Base-by-base conservation (phyloP, 1,140 invertebrate genomes). In the Drosophila kepulauana region DNA sequence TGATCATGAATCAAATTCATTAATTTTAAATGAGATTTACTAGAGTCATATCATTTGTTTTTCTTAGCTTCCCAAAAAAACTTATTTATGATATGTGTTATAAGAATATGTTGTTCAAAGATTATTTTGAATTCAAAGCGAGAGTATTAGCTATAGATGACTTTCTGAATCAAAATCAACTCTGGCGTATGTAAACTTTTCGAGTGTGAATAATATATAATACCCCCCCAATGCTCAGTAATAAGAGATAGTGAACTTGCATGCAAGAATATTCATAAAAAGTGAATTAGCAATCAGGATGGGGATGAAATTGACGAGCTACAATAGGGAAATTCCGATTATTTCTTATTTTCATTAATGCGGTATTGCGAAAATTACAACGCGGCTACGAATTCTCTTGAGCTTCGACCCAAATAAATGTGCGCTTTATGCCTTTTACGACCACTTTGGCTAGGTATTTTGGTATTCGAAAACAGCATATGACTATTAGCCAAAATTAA, bases 341-440 rank as follows among this genome's bases (percentile, higher is more conserved):
- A 54, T 75, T 75, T 78, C 59, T 68, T 33, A 33, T 69, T 75
- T 78, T 46, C 71, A 78, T 78, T 49, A 69, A 75, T 61, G 65
- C 64, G 41, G 13, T 13, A 64, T 61, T 52, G 13, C 59, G 45
- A 52, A 25, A 71, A 79, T 63, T 73, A 75, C 67, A 75, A 75
- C 67, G 38, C 41, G 28, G 11, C 16, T 15, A 1, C 16, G 3
- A 20, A 30, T 41, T 63, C 35, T 15, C 43, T 76, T 13, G 38
- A 71, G 62, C 67, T 66, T 73, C 69, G 68, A 69, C 65, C 75
- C 28, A 73, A 38, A 78, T 78, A 80, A 78, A 78, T 78, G 61
- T 48, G 58, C 49, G 54, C 70, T 79, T 80, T 69, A 78, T 78
- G 78, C 20, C 65, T 66, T 78, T 80, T 80, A 80, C 70, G 78